Conservation (phyloP, 2,888 invertebrate species). For the Magallana nippona region DNA sequence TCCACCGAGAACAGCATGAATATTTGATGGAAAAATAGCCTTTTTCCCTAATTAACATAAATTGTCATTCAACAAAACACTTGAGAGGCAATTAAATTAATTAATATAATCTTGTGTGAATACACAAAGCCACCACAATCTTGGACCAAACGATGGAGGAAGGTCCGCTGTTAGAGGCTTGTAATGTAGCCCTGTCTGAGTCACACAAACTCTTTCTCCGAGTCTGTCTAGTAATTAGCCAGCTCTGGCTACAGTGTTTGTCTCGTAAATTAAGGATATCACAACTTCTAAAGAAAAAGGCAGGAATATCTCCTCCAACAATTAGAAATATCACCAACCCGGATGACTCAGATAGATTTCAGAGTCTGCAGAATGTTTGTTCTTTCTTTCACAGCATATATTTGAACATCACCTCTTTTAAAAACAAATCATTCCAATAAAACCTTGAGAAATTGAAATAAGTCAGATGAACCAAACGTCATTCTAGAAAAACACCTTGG, state of each 20-base stretch:
- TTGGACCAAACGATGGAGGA: not conserved
- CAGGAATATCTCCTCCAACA: constrained; percentile 8
- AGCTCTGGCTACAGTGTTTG: constrained; percentile 10
- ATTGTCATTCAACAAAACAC: constrained; percentile 31
- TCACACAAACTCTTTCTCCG: not conserved
- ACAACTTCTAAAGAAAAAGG: constrained; percentile 22
- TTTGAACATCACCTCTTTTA: no score
- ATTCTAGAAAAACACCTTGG: no score
- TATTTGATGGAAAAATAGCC: constrained; percentile 2
- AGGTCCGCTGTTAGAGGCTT: not conserved
- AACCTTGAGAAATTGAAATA: no score
- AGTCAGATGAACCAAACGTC: no score
- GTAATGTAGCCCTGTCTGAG: constrained; percentile 2
- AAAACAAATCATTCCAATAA: no score
- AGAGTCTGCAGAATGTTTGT: constrained; percentile 13
- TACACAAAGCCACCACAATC: constrained; percentile 20
- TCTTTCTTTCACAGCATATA: no score
- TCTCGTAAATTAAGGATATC: constrained; percentile 30
- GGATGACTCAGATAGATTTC: constrained; percentile 16
- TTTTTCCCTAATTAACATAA: not conserved
- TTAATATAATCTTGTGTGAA: constrained; percentile 30
- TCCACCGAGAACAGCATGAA: constrained; percentile 3
- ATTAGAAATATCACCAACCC: constrained; percentile 15
- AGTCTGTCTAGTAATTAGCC: constrained; percentile 24
- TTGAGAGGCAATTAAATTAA: constrained; percentile 4